Evolutionary conservation across 2,888 invertebrate genomes (phyloP).

Genomic region (Drosophila buzzatii): DNA sequence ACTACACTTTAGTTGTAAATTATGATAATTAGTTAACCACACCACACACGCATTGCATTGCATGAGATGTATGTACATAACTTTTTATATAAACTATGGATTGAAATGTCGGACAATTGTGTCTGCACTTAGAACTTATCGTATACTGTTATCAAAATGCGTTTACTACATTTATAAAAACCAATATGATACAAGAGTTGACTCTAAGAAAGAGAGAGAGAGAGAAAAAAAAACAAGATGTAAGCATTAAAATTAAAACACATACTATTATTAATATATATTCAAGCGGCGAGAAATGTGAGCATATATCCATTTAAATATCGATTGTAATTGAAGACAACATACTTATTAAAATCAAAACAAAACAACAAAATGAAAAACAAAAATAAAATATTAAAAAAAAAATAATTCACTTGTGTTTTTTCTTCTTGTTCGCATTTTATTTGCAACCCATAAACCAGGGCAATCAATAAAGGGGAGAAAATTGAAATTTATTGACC

Average conservation of each 20-base stretch:
- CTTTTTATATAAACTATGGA: conserved; percentile 49
- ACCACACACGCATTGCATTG: conserved; percentile 44
- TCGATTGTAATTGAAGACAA: conserved; percentile 77
- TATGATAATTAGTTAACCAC: conserved; percentile 67
- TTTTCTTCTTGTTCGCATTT: conserved; percentile 4
- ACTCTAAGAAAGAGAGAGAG: background rate
- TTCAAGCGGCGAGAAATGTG: conserved; percentile 65
- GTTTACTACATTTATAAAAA: conserved; percentile 79
- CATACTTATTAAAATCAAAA: conserved; percentile 49
- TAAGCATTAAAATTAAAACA: conserved; percentile 21
- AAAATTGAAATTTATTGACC: conserved; percentile 63
- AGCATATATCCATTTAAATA: conserved; percentile 76
- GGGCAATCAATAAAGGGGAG: conserved; percentile 56
- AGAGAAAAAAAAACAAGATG: conserved; percentile 5
- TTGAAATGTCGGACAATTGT: conserved; percentile 23
- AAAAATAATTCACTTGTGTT: conserved; percentile 21
- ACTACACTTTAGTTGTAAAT: conserved; percentile 68
- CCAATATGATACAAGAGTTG: conserved; percentile 26
- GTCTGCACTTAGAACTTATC: conserved; percentile 56
- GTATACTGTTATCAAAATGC: conserved; percentile 75
- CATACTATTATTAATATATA: conserved; percentile 47
- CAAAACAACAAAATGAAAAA: conserved; percentile 47
- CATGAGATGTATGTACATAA: conserved; percentile 64
- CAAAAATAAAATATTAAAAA: conserved; percentile 66
- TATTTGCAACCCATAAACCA: conserved; percentile 32